phyloP scores from a whole-genome alignment of 2,797 vertebrate species.

The Galago senegalensis region DNA sequence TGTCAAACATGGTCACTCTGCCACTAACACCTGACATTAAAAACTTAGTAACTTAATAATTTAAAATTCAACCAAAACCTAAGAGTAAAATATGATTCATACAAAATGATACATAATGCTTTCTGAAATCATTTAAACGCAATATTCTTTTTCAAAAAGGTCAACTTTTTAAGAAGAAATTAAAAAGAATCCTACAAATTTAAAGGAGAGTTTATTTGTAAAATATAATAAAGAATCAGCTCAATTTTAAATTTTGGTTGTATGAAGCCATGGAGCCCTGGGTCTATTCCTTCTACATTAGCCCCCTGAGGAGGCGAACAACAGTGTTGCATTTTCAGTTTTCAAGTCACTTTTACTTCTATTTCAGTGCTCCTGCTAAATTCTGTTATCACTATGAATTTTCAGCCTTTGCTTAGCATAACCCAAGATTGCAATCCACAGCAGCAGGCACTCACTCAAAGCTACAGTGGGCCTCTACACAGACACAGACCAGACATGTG shows the following conservation, averaged over 20 bases:
- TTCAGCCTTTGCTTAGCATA: not conserved
- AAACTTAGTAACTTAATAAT: conserved; percentile 28
- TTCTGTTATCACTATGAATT: not conserved
- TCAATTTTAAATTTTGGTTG: not conserved
- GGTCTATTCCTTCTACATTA: not conserved
- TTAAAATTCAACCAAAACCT: conserved; percentile 46
- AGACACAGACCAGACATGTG: not conserved
- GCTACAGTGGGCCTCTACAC: not conserved
- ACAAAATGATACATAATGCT: not conserved
- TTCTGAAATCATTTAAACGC: conserved; percentile 27
- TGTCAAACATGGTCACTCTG: not conserved
- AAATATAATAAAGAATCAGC: conserved; percentile 11
- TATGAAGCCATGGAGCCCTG: not conserved
- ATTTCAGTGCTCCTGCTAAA: not conserved
- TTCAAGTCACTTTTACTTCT: conserved; percentile 10
- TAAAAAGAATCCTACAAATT: conserved; percentile 15
- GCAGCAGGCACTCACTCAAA: not conserved
- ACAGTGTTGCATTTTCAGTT: not conserved
- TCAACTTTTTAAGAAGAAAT: not conserved
- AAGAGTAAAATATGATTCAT: conserved; percentile 16
- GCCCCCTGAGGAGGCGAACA: not conserved
- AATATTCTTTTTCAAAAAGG: conserved; percentile 18
- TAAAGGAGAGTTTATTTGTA: not conserved
- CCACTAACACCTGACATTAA: not conserved
- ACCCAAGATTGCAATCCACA: not conserved